Percentiles rank a stretch among this genome's conserved stretches.
These are phyloP conservation scores for Dicaeum eximium DNA, from an alignment of 2,113 vertebrate genomes.

Conservation along the genomic window DNA sequence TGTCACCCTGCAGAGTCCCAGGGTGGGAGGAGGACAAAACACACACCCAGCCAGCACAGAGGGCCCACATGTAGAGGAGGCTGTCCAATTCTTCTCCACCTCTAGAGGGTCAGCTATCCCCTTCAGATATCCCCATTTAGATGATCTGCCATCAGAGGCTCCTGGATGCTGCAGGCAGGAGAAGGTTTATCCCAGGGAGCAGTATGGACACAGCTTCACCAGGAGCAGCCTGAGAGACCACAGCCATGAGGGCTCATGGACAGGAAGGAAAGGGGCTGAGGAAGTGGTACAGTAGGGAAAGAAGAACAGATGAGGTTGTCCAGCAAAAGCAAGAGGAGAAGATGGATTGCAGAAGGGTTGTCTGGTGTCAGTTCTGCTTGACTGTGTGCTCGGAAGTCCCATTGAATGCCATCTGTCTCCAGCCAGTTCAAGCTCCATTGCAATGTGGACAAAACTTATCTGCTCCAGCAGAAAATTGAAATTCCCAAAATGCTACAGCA, in stretches of 20 bases:
- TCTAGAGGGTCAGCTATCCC: not conserved
- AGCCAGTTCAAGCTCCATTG: not conserved
- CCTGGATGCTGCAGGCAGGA: not conserved
- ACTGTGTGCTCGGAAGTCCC: not conserved
- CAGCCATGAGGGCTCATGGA: not conserved
- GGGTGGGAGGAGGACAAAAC: not conserved
- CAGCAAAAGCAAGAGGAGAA: not conserved
- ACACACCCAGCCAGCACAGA: not conserved
- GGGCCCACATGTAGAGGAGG: fast-evolving
- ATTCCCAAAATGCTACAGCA: not conserved
- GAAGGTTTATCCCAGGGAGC: not conserved
- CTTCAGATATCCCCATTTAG: not conserved
- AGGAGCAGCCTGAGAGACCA: not conserved
- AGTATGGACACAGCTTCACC: not conserved
- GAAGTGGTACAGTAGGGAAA: not conserved
- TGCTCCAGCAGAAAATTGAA: not conserved
- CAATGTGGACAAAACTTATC: not conserved
- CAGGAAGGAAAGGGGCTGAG: not conserved
- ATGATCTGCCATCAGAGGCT: not conserved
- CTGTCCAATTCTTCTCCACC: not conserved
- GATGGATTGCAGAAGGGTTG: not conserved
- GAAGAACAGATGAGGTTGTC: not conserved
- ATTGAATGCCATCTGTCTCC: not conserved
- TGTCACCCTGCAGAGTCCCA: not conserved
- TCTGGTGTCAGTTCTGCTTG: not conserved